A percentile compares a stretch with the other conserved stretches of the same genome.
Evolutionary conservation across 2,888 invertebrate genomes (phyloP).

Genomic region (Blera fallax): DNA sequence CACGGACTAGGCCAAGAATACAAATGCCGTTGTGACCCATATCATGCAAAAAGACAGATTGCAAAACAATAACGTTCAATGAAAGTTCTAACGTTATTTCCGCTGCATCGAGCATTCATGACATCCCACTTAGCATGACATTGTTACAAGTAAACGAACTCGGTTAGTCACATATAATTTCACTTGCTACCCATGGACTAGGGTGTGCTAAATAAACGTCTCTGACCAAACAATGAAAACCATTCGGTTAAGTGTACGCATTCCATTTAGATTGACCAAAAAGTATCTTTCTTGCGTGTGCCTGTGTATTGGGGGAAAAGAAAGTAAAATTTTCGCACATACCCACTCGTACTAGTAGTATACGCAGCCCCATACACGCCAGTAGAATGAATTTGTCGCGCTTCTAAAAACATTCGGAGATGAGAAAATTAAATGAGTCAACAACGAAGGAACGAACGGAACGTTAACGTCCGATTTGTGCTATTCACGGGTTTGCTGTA

Average conservation of each 20-base stretch:
- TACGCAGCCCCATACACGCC: neutral
- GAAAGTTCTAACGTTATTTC: conserved; percentile 69
- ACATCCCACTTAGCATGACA: conserved; percentile 70
- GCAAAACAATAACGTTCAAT: conserved; percentile 30
- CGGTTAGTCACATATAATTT: conserved; percentile 48
- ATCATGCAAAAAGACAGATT: conserved; percentile 1
- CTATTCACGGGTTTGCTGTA: conserved; percentile 5
- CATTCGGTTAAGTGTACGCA: conserved; percentile 57
- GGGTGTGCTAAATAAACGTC: conserved; percentile 53
- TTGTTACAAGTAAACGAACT: conserved; percentile 40
- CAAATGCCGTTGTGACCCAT: conserved; percentile 50
- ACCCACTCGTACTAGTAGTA: neutral
- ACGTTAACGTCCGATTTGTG: neutral
- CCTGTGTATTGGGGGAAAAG: conserved; percentile 42
- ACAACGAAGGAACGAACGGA: neutral
- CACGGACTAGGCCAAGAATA: conserved; percentile 28
- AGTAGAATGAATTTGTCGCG: conserved; percentile 10
- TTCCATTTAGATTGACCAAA: conserved; percentile 39
- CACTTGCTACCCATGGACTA: conserved; percentile 45
- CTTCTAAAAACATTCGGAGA: neutral
- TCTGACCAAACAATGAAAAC: conserved; percentile 28
- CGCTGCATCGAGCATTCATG: conserved; percentile 66
- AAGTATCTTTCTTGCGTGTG: neutral
- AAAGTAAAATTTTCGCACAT: conserved; percentile 54
- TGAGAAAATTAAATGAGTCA: neutral